Evolutionary conservation across 2,888 invertebrate species (phyloP).

Genomic region (Germaria angustata): DNA sequence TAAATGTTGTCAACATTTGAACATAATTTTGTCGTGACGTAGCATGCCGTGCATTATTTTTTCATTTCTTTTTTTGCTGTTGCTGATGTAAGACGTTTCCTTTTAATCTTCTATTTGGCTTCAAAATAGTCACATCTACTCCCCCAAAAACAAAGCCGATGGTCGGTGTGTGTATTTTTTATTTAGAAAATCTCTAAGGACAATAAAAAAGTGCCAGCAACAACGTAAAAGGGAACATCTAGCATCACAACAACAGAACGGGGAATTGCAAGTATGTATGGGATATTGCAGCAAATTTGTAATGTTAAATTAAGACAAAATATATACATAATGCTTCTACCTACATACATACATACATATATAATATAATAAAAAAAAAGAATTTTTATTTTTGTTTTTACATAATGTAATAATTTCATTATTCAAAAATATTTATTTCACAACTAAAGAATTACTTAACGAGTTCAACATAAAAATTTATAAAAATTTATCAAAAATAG

Average conservation of each 20-base stretch:
- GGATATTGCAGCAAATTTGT: constrained; percentile 58
- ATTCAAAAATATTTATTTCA: too few relatives aligned
- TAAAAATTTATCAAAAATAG: too few relatives aligned
- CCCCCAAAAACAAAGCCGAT: constrained; percentile 35
- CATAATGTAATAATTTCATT: constrained; percentile 36
- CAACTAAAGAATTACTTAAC: too few relatives aligned
- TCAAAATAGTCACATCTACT: constrained; percentile 59
- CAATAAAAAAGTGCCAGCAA: neutral
- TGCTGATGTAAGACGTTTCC: constrained; percentile 40
- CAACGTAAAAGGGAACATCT: constrained; percentile 22
- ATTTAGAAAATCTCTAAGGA: constrained; percentile 16
- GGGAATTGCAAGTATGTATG: constrained; percentile 41
- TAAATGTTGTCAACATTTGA: constrained; percentile 73
- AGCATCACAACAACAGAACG: neutral
- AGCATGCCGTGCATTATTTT: constrained; percentile 72
- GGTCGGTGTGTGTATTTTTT: constrained; percentile 53
- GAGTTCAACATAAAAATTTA: too few relatives aligned
- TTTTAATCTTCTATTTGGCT: constrained; percentile 47
- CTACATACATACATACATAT: neutral
- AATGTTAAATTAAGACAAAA: constrained; percentile 40
- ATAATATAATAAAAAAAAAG: too few relatives aligned
- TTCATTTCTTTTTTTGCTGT: constrained; percentile 26
- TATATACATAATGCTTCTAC: neutral
- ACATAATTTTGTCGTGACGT: constrained; percentile 75
- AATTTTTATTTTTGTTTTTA: neutral